phyloP scores from a whole-genome alignment of 2,113 vertebrate genomes.

The Centropus bengalensis region DNA sequence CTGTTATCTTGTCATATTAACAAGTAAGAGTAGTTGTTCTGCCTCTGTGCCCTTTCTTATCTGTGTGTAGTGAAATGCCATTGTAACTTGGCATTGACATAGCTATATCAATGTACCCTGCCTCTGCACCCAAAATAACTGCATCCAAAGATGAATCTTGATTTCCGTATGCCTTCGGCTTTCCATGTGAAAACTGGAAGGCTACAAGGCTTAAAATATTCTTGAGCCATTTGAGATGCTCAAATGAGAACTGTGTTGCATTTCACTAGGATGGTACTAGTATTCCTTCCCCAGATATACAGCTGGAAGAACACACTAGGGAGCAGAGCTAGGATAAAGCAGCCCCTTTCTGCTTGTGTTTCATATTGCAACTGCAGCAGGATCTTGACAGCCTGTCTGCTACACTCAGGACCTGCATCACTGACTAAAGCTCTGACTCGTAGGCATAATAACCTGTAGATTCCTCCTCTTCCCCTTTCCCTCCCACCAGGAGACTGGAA shows the following conservation, averaged over 20 bases:
- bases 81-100: background rate
- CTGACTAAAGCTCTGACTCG: background rate
- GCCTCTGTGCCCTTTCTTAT: background rate
- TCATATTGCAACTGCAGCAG: background rate
- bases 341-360: background rate
- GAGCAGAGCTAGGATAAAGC: background rate
- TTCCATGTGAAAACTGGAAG: background rate
- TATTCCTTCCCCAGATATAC: background rate
- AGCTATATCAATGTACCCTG: background rate
- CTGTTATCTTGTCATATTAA: background rate
- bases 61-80: background rate
- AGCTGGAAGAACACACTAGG: background rate
- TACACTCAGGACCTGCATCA: background rate
- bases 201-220: background rate
- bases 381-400: background rate
- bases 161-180: background rate
- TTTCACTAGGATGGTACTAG: background rate
- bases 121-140: background rate
- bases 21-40: background rate
- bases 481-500: background rate
- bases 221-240: background rate
- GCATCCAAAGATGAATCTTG: background rate
- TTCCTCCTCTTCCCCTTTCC: background rate
- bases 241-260: background rate
- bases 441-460: background rate